Conservation (phyloP, 2,113 vertebrate species). For the Rhadina sibilatrix region DNA sequence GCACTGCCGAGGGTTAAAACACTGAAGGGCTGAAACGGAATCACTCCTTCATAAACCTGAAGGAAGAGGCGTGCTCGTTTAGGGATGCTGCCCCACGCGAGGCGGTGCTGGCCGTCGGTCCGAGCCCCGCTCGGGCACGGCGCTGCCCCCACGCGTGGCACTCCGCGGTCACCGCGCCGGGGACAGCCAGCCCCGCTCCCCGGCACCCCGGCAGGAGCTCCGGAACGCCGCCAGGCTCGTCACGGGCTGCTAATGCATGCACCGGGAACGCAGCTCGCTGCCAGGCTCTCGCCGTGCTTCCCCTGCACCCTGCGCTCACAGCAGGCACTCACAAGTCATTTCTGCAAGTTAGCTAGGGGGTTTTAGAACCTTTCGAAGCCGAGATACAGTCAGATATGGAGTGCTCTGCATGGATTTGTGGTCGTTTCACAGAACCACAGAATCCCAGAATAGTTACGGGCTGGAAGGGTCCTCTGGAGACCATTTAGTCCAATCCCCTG, state of each 20-base stretch:
- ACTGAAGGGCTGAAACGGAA: neutral
- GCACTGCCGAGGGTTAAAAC: neutral
- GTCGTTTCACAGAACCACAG: neutral
- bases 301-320: neutral
- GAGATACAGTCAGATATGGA: neutral
- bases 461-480: neutral
- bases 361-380: rapidly evolving
- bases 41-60: rapidly evolving
- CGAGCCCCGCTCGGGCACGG: neutral
- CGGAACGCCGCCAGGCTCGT: rapidly evolving
- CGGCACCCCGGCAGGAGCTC: neutral
- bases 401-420: neutral
- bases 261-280: neutral
- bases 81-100: neutral
- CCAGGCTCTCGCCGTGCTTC: neutral
- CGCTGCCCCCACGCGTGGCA: neutral
- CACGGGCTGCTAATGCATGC: neutral
- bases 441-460: neutral
- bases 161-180: neutral
- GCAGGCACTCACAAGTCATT: neutral
- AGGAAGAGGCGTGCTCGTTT: rapidly evolving
- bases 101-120: rapidly evolving
- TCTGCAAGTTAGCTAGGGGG: too few relatives aligned
- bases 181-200: neutral
- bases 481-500: neutral